Base-by-base conservation (phyloP, 2,113 vertebrate genomes). In the Pagrus major region DNA sequence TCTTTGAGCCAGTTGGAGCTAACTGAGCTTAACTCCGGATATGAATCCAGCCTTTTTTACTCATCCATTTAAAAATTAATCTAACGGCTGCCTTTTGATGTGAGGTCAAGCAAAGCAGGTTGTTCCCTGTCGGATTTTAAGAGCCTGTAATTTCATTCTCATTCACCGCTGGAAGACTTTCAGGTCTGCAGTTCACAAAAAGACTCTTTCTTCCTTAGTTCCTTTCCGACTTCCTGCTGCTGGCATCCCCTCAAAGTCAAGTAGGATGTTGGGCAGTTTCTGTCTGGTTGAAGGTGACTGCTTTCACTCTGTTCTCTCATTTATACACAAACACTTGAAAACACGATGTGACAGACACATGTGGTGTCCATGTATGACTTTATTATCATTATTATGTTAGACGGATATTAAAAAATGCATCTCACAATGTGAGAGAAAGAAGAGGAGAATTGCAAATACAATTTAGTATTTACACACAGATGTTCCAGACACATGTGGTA, bases 201-300 rank as follows among this genome's bases (percentile, higher is more conserved):
- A 79, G 64, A 46, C 58, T 83, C 87, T 92, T 90, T 91, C 78
- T 92, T 88, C 87, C 85, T 74, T 66, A 14, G 52, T 85, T 80
- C 78, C 86, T 81, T 58, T 58, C 77, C 73, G 80, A 71, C 84
- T 84, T 86, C 90, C 90, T 83, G 88, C 63, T 2, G 23, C 64
- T 90, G 90, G 90, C 90, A 51, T 66, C 49, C 11, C 64, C 59
- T 92, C 83, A 90, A 86, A 91, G 90, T 80, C 51, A 54, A 74
- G 71, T 29, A 66, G 67, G 73, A 58, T 70, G 90, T 47, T 75
- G 81, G 66, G 84, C n/a, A 12, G 51, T 35, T 79, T 85, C 23
- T 69, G 76, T 84, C 59, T 80, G 72, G 21, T 31, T 56, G 63
- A 64, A 71, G 29, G 54, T 44, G 59, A 29, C 64, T 14, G 27